These are phyloP conservation scores for Argyresthia albistria DNA, from an alignment of 2,888 invertebrate genomes.

Conservation along the genomic window DNA sequence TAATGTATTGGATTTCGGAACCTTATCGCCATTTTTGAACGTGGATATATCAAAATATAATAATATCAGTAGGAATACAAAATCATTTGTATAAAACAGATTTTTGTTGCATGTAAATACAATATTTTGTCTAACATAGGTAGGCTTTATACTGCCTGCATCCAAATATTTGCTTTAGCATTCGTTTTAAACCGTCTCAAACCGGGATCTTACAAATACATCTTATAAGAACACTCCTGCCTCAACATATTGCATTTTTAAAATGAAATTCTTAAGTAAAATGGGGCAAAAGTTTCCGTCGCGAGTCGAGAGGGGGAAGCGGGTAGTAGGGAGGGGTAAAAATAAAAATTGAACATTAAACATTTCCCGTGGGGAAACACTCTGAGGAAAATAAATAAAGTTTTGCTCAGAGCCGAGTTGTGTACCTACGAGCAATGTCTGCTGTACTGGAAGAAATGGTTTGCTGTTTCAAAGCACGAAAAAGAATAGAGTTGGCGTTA, in stretches of 20 bases:
- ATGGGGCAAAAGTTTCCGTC: not conserved
- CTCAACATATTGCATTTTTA: not conserved
- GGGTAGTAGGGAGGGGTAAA: not conserved
- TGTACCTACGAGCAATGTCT: not conserved
- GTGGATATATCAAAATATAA: no score
- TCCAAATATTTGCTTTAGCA: no score
- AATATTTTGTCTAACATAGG: no score
- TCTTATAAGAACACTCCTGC: not conserved
- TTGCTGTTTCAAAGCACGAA: not conserved
- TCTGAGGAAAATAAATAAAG: conserved; percentile 43
- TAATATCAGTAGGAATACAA: no score
- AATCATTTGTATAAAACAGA: no score
- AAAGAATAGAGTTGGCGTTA: no score
- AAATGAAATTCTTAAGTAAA: conserved; percentile 1
- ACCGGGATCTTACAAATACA: not conserved
- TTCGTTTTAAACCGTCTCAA: no score
- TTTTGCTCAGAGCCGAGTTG: conserved; percentile 14
- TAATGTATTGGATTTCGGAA: no score
- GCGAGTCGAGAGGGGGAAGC: not conserved
- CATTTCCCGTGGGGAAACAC: conserved; percentile 32
- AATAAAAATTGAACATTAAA: conserved; percentile 50
- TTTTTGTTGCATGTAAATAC: no score
- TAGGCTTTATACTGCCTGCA: no score
- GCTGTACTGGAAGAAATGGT: not conserved
- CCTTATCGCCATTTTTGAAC: no score